Conservation (phyloP, 2,113 vertebrate genomes). For the Tetrao urogallus region DNA sequence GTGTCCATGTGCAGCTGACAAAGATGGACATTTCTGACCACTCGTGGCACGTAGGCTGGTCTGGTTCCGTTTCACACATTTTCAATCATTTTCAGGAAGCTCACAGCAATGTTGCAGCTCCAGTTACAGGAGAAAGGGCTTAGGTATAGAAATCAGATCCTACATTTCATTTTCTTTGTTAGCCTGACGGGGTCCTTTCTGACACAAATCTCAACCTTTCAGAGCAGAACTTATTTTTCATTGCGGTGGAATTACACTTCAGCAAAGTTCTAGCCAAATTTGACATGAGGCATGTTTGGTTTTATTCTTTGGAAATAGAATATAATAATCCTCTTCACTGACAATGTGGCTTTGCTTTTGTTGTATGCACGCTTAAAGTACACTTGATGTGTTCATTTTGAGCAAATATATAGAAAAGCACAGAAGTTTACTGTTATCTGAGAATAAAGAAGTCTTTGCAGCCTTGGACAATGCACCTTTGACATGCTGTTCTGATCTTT, state of each 20-base stretch:
- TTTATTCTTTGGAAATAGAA: slow-evolving; percentile 36
- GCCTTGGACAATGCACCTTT: neutral
- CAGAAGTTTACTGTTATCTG: neutral
- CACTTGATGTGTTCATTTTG: slow-evolving; percentile 18
- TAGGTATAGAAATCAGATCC: neutral
- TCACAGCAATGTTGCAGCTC: neutral
- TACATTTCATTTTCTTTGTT: slow-evolving; percentile 7
- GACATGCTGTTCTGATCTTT: neutral
- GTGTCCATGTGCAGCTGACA: neutral
- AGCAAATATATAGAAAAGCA: slow-evolving; percentile 51
- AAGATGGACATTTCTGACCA: neutral
- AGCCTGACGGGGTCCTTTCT: neutral
- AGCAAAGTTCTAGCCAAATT: neutral
- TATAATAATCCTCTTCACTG: neutral
- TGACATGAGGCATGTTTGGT: neutral
- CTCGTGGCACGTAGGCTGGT: neutral
- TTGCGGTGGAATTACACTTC: neutral
- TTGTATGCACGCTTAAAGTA: slow-evolving; percentile 2
- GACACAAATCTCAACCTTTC: slow-evolving; percentile 1
- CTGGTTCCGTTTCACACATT: neutral
- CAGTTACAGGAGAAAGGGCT: neutral
- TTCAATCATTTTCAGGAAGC: slow-evolving; percentile 3
- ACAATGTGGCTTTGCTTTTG: neutral
- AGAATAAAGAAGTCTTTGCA: neutral
- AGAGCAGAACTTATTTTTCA: neutral